These are phyloP conservation scores for Drosophila kohkoa DNA, from an alignment of 1,140 invertebrate species.

Conservation along the genomic window DNA sequence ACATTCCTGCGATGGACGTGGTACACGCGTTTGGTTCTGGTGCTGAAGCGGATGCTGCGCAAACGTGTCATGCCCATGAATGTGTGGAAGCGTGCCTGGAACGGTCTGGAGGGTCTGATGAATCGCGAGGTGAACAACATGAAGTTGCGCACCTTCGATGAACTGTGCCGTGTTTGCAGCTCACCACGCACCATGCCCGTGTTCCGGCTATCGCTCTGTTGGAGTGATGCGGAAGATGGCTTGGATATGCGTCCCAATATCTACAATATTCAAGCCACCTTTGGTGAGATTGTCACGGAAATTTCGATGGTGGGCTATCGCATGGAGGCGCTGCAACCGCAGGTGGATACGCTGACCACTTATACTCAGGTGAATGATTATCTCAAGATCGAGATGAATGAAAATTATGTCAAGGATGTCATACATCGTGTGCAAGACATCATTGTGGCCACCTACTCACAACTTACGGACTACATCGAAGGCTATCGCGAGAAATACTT, in stretches of 20 bases:
- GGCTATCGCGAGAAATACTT: conserved; percentile 78
- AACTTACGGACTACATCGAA: conserved; percentile 81
- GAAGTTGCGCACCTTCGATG: conserved; percentile 86
- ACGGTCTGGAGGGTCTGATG: conserved; percentile 85
- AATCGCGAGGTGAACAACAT: conserved; percentile 86
- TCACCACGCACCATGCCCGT: conserved; percentile 85
- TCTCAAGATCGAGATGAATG: conserved; percentile 75
- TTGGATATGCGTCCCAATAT: conserved; percentile 81
- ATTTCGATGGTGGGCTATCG: conserved; percentile 84
- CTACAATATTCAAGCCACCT: conserved; percentile 74
- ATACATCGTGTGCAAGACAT: conserved; percentile 73
- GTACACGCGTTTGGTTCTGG: conserved; percentile 83
- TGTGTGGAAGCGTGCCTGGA: conserved; percentile 71
- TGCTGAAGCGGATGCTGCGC: conserved; percentile 80
- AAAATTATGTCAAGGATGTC: conserved; percentile 67
- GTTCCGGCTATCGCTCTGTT: conserved; percentile 85
- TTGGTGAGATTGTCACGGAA: conserved; percentile 81
- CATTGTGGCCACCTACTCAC: conserved; percentile 74
- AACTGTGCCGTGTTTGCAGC: conserved; percentile 85
- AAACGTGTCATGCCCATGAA: conserved; percentile 65
- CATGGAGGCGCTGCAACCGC: conserved; percentile 85
- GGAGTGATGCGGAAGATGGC: conserved; percentile 75
- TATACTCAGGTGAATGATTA: conserved; percentile 59
- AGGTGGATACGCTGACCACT: conserved; percentile 62
- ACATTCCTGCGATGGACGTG: conserved; percentile 81